Evolutionary conservation across 1,140 invertebrate genomes (phyloP).

Genomic region (Lethocerus indicus): DNA sequence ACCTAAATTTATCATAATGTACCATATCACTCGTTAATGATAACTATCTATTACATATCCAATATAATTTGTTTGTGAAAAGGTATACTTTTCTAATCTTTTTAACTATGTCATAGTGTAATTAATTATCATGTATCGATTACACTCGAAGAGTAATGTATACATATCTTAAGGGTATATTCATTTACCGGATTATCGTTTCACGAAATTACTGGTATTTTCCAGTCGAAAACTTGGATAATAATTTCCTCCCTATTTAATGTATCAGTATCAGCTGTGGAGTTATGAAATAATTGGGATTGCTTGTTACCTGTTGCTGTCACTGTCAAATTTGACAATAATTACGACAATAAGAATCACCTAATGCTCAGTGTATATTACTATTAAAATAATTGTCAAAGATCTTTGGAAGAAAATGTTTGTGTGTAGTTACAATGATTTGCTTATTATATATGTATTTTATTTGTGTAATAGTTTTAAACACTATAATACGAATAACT

Average conservation of each 20-base stretch:
- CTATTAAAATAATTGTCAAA: neutral
- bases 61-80: too few relatives aligned
- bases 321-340: neutral
- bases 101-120: neutral
- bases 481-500: slow-evolving; percentile 2
- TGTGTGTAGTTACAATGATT: neutral
- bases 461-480: neutral
- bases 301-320: slow-evolving; percentile 6
- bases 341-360: slow-evolving; percentile 3
- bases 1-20: too few relatives aligned
- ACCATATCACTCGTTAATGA: too few relatives aligned
- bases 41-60: too few relatives aligned
- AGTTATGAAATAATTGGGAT: neutral
- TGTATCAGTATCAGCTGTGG: neutral
- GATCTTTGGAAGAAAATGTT: neutral
- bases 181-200: neutral
- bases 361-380: slow-evolving; percentile 2
- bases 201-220: neutral
- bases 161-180: neutral
- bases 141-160: neutral
- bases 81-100: too few relatives aligned
- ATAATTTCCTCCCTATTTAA: neutral
- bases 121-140: neutral
- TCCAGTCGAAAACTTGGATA: neutral
- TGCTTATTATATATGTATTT: neutral